Evolutionary conservation across 1,140 invertebrate genomes (phyloP).

Genomic region (Homarus americanus): DNA sequence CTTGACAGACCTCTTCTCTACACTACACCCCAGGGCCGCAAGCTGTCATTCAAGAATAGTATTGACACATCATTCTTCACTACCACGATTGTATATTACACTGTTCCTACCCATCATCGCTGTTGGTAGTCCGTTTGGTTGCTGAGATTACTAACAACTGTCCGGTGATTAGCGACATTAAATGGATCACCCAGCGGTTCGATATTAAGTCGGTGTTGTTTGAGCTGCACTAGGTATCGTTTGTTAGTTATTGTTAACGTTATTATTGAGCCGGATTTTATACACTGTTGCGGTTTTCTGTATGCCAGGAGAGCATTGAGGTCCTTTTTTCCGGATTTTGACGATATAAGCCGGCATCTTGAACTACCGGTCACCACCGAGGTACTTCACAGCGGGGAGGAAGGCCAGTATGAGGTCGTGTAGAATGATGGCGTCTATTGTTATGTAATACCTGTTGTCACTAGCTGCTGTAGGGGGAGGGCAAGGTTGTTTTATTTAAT

Average conservation of each 20-base stretch:
- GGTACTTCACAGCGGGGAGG: no score
- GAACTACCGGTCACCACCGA: no score
- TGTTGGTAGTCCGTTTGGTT: background rate
- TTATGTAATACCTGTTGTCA: no score
- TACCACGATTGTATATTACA: background rate
- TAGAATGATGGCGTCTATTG: no score
- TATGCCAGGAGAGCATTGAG: slow-evolving; percentile 32
- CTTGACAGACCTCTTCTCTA: slow-evolving; percentile 27
- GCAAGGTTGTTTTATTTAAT: no score
- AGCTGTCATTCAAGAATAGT: slow-evolving; percentile 38
- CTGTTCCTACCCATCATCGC: background rate
- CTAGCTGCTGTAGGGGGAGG: no score
- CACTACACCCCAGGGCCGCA: slow-evolving; percentile 31
- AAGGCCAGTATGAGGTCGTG: no score
- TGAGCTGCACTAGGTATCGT: no score
- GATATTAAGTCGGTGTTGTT: no score
- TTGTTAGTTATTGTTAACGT: slow-evolving; percentile 52
- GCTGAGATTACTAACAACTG: background rate
- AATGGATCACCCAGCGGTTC: no score
- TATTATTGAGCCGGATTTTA: slow-evolving; percentile 60
- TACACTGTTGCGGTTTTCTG: slow-evolving; percentile 55
- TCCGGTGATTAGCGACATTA: background rate
- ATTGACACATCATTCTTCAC: background rate
- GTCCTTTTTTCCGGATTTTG: slow-evolving; percentile 54
- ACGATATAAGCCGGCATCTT: slow-evolving; percentile 61